Percentiles rank a stretch among this genome's conserved stretches.
These are phyloP conservation scores for Antechinus stuartii DNA, from an alignment of 2,113 vertebrate genomes.

Conservation along the genomic window DNA sequence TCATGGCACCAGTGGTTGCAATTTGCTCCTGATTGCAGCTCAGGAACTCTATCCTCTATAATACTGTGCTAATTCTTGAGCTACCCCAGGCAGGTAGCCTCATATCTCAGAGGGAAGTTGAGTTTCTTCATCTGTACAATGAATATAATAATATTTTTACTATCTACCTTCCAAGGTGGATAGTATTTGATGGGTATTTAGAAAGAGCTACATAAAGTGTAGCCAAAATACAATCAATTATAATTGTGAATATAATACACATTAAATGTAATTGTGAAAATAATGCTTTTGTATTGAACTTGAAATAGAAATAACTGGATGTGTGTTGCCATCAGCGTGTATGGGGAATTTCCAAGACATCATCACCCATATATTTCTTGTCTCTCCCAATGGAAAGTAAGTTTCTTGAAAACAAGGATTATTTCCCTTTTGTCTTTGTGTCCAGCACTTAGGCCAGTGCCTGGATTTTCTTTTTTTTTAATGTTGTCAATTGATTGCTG, in stretches of 20 bases:
- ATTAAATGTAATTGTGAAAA: no score
- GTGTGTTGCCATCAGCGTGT: background rate
- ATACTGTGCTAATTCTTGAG: background rate
- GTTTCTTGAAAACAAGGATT: background rate
- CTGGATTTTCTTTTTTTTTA: background rate
- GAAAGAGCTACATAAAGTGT: background rate
- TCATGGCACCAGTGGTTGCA: background rate
- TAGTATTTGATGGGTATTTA: background rate
- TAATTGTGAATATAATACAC: background rate
- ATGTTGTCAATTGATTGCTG: background rate
- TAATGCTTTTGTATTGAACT: background rate
- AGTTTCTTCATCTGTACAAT: background rate
- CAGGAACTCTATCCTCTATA: background rate
- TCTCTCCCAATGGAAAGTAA: background rate
- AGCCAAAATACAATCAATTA: background rate
- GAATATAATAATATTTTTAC: background rate
- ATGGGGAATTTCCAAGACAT: background rate
- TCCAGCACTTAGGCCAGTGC: background rate
- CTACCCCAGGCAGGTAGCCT: background rate
- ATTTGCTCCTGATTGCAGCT: background rate
- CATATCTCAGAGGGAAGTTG: background rate
- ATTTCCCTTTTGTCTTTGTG: background rate
- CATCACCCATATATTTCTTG: background rate
- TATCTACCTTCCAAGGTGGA: background rate
- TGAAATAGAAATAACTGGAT: background rate